Conservation (phyloP, 35 echinoderm and acorn worm genomes). For the Chiridota heheva region DNA sequence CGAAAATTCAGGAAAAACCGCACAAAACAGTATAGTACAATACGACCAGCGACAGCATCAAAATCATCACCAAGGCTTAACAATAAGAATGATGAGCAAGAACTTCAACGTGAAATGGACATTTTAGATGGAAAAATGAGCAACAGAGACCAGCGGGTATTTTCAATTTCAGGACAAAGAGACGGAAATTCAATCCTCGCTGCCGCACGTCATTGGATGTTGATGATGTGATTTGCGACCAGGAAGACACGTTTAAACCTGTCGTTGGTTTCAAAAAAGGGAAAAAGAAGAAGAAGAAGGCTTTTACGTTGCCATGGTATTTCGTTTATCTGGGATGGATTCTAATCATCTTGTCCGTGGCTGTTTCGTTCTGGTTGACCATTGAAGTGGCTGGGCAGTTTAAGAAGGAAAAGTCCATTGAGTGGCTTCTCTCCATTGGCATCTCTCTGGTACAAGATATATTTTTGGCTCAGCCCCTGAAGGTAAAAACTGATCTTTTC, state of each 20-base stretch:
- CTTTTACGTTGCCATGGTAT: conserved; percentile 77
- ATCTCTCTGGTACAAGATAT: conserved; percentile 89
- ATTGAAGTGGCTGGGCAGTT: conserved; percentile 84
- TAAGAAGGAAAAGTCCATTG: conserved; percentile 66
- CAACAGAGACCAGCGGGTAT: background rate
- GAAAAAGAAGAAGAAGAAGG: conserved; percentile 73
- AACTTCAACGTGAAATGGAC: conserved; percentile 26
- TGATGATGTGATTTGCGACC: background rate
- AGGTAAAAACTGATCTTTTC: too few species aligned
- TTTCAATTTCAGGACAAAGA: conserved; percentile 25
- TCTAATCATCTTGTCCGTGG: conserved; percentile 47
- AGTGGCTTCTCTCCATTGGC: conserved; percentile 90
- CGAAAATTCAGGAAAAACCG: conserved; percentile 10
- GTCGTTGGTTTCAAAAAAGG: conserved; percentile 60
- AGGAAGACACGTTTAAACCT: conserved; percentile 8
- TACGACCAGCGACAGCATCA: conserved; percentile 1
- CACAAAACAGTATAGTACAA: background rate
- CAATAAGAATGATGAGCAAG: background rate
- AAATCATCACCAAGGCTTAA: conserved; percentile 6
- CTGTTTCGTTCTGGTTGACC: conserved; percentile 78
- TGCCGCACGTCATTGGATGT: background rate
- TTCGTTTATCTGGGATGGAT: conserved; percentile 81
- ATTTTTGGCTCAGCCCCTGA: conserved; percentile 86
- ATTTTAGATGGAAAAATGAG: conserved; percentile 10
- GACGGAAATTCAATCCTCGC: background rate